These are phyloP conservation scores for Alca torda DNA, from an alignment of 2,797 vertebrate genomes.

Conservation along the genomic window DNA sequence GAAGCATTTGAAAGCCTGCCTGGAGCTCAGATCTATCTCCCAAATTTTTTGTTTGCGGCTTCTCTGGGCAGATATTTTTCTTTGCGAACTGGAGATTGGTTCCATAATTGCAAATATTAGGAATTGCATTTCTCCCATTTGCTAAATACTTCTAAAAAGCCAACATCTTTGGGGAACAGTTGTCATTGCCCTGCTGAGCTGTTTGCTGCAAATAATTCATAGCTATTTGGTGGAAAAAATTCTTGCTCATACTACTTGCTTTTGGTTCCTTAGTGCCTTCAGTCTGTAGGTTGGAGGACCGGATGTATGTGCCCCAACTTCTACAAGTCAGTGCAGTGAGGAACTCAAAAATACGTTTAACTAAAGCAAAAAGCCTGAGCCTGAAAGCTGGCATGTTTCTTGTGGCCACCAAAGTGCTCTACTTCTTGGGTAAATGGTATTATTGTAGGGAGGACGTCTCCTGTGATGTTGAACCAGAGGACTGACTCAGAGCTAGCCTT, in stretches of 20 bases:
- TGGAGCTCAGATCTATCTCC: background rate
- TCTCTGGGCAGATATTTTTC: background rate
- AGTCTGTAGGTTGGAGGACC: background rate
- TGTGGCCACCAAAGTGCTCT: background rate
- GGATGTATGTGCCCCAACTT: background rate
- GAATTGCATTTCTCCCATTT: background rate
- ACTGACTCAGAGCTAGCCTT: background rate
- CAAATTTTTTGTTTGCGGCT: background rate
- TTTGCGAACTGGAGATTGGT: background rate
- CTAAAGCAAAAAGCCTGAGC: background rate
- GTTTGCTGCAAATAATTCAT: background rate
- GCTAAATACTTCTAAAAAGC: background rate
- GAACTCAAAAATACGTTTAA: background rate
- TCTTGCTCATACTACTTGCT: background rate
- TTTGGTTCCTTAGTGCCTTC: background rate
- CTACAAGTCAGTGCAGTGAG: background rate
- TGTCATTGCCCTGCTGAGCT: background rate
- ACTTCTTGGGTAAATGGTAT: background rate
- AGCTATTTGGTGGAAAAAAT: background rate
- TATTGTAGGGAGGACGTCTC: background rate
- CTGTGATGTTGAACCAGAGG: background rate
- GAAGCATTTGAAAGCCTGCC: background rate
- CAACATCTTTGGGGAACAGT: background rate
- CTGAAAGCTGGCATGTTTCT: background rate
- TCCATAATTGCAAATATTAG: background rate